A percentile compares a stretch with the other conserved stretches of the same genome.
Evolutionary conservation across 2,113 vertebrate species (phyloP).

Genomic region (Antigone vipio): DNA sequence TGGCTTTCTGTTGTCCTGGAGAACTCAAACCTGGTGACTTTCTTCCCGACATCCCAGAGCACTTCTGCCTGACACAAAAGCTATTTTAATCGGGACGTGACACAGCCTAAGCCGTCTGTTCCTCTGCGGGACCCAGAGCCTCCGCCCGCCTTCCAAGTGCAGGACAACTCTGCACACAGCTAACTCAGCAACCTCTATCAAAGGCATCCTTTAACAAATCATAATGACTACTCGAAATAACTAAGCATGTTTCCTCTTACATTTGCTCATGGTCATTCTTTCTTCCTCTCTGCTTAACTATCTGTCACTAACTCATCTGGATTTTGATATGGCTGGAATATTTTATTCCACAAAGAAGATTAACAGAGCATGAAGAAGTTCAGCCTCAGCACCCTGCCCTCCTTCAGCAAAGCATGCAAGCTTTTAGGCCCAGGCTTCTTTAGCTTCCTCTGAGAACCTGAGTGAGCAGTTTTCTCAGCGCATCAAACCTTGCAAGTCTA

Average conservation of each 20-base stretch:
- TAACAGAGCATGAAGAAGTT: neutral
- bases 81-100: neutral
- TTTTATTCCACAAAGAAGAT: neutral
- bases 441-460: neutral
- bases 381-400: neutral
- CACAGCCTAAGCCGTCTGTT: neutral
- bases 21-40: neutral
- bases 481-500: neutral
- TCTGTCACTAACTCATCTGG: neutral
- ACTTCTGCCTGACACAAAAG: neutral
- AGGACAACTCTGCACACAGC: fast-evolving
- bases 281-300: neutral
- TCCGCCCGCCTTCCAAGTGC: neutral
- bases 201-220: neutral
- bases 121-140: neutral
- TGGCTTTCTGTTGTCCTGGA: neutral
- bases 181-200: neutral
- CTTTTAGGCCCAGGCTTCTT: neutral
- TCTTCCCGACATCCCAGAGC: neutral
- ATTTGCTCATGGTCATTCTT: neutral
- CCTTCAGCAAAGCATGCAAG: neutral
- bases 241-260: neutral
- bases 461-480: neutral
- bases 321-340: neutral
- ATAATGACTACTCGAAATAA: neutral